Evolutionary conservation across 2,113 vertebrate genomes (phyloP).

Genomic region (Mohoua ochrocephala): DNA sequence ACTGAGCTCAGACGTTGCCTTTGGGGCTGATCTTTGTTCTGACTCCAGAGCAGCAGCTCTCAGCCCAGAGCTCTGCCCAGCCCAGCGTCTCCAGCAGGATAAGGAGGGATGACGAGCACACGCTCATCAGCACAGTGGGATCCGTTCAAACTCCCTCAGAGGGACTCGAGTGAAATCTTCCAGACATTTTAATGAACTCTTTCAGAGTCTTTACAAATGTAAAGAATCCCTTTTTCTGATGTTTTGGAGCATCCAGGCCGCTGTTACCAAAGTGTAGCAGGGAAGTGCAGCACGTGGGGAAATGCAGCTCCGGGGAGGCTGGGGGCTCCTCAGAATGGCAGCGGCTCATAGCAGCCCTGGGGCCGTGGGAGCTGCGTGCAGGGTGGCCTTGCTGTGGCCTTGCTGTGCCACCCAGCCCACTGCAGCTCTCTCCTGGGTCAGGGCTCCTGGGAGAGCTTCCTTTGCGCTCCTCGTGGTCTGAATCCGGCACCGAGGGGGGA

Average conservation of each 20-base stretch:
- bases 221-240: background rate
- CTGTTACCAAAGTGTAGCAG: background rate
- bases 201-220: background rate
- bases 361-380: background rate
- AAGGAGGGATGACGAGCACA: background rate
- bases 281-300: rapidly evolving
- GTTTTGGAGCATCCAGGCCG: background rate
- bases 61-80: background rate
- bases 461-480: background rate
- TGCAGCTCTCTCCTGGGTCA: background rate
- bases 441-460: background rate
- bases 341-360: too few relatives aligned
- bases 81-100: background rate
- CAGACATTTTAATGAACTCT: background rate
- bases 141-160: background rate
- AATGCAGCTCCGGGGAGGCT: background rate
- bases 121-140: background rate
- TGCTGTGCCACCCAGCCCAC: background rate
- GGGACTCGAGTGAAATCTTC: background rate
- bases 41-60: background rate
- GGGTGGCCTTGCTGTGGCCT: background rate
- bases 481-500: background rate
- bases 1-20: background rate
- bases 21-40: background rate
- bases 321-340: too few relatives aligned